A percentile compares a stretch with the other conserved stretches of the same genome.
Evolutionary conservation across 2,888 invertebrate species (phyloP).

Genomic region (Pheosia gnoma): DNA sequence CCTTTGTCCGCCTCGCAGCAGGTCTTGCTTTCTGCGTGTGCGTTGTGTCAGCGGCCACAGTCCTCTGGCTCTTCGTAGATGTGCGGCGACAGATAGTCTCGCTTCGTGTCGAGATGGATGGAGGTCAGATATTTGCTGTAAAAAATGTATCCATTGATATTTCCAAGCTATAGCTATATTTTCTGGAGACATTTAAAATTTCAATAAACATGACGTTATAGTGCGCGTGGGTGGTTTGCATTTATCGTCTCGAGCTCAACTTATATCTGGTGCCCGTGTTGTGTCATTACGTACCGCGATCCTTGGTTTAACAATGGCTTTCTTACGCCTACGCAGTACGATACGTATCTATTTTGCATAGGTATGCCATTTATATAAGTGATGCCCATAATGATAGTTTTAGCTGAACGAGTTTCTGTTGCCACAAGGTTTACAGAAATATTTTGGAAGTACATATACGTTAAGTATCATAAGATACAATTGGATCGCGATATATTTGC

Average conservation of each 20-base stretch:
- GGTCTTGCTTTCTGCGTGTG: conserved; percentile 85
- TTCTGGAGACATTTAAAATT: neutral
- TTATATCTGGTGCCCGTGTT: conserved; percentile 8
- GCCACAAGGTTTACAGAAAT: neutral
- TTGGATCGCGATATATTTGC: too few species aligned
- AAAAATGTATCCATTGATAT: too few species aligned
- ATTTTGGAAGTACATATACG: neutral
- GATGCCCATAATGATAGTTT: neutral
- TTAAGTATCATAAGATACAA: neutral
- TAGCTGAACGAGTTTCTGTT: neutral
- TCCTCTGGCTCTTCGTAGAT: conserved; percentile 88
- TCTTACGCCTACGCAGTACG: conserved; percentile 24
- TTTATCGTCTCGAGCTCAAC: conserved; percentile 36
- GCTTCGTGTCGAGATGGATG: conserved; percentile 86
- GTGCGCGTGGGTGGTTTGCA: conserved; percentile 28
- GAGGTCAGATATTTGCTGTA: conserved; percentile 75
- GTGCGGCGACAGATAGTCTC: conserved; percentile 87
- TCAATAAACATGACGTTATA: neutral
- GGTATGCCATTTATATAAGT: neutral
- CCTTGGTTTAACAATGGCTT: conserved; percentile 29
- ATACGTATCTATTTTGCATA: neutral
- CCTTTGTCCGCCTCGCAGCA: conserved; percentile 84
- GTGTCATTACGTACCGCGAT: conserved; percentile 11
- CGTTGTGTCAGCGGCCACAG: conserved; percentile 86
- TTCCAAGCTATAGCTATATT: neutral